Conservation (phyloP, 2,797 vertebrate species). For the Glyptemys insculpta region DNA sequence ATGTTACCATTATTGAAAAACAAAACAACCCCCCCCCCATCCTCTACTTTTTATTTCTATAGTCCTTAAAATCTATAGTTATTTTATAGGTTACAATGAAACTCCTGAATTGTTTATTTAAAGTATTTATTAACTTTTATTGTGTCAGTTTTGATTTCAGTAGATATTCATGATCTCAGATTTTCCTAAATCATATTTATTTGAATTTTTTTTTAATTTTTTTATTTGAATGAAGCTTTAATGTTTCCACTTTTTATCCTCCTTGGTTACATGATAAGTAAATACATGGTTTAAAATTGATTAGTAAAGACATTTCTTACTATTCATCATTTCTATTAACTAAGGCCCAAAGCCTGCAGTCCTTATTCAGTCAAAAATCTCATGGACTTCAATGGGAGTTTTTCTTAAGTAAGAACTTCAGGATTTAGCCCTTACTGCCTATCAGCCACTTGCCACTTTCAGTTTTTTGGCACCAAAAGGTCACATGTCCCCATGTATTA, state of each 20-base stretch:
- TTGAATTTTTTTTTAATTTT: conserved; percentile 3
- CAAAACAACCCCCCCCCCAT: neutral
- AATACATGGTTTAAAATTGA: neutral
- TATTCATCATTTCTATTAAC: neutral
- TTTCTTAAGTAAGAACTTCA: conserved; percentile 58
- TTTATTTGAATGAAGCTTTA: neutral
- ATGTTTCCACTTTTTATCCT: neutral
- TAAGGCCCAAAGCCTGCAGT: conserved; percentile 64
- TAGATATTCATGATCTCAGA: neutral
- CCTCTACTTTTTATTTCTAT: conserved; percentile 25
- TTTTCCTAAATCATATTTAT: conserved; percentile 49
- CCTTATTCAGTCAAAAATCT: conserved; percentile 61
- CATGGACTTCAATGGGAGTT: conserved; percentile 67
- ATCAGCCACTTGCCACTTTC: conserved; percentile 68
- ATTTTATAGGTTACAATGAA: conserved; percentile 37
- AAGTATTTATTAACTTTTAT: conserved; percentile 65
- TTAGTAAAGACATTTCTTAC: neutral
- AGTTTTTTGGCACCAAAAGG: conserved; percentile 62
- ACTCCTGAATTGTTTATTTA: conserved; percentile 5
- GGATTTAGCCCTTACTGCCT: conserved; percentile 49
- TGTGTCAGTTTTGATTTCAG: conserved; percentile 2
- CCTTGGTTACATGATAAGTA: neutral
- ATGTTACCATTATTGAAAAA: neutral
- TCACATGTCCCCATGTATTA: conserved; percentile 54
- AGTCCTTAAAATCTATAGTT: neutral